A percentile compares a stretch with the other conserved stretches of the same genome.
phyloP scores from a whole-genome alignment of 1,140 invertebrate genomes.

The Euglossa dilemma region DNA sequence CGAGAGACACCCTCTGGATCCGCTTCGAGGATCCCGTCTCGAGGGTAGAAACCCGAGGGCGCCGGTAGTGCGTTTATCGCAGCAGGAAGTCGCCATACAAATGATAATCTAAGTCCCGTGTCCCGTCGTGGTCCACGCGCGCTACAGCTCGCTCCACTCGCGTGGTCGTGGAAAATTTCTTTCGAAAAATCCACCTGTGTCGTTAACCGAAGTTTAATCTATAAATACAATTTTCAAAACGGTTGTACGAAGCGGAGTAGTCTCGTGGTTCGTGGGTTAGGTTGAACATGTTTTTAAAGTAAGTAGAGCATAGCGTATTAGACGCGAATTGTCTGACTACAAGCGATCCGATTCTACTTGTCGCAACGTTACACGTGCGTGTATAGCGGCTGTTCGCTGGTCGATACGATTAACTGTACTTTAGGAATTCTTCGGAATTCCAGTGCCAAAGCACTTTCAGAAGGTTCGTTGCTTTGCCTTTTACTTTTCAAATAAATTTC shows the following conservation, averaged over 20 bases:
- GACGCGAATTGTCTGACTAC: constrained; percentile 16
- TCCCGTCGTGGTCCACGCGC: constrained; percentile 15
- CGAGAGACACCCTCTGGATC: neutral
- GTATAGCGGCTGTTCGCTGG: too few species aligned
- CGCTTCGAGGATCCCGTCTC: constrained; percentile 43
- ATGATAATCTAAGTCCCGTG: constrained; percentile 60
- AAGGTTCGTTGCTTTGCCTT: too few species aligned
- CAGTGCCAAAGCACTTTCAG: too few species aligned
- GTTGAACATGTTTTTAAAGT: neutral
- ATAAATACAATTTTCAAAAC: too few species aligned
- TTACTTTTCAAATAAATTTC: too few species aligned
- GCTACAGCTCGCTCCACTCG: constrained; percentile 10
- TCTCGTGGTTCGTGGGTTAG: too few species aligned
- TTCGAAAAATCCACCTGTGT: too few species aligned
- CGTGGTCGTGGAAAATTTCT: neutral
- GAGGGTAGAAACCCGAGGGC: constrained; percentile 35
- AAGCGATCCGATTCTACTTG: constrained; percentile 6
- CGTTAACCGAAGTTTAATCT: too few species aligned
- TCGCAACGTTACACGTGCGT: neutral
- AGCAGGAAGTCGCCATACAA: constrained; percentile 68
- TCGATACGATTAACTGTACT: neutral
- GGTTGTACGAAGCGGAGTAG: too few species aligned
- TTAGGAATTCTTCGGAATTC: neutral
- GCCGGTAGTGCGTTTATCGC: constrained; percentile 67
- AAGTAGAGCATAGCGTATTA: too few species aligned